phyloP scores from a whole-genome alignment of 2,888 invertebrate species.

The Chrysina gloriosa region DNA sequence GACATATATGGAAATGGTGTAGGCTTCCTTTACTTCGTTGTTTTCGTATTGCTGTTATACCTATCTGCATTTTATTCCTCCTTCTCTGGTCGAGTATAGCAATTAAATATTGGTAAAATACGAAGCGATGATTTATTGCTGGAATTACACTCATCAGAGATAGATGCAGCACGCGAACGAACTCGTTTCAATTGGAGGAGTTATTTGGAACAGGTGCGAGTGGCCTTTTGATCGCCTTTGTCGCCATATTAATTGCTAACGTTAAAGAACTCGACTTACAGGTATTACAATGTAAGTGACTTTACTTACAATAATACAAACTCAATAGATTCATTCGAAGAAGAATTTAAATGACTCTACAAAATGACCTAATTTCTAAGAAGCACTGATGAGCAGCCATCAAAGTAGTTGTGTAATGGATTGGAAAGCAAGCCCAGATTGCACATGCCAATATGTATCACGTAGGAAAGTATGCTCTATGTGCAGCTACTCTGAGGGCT shows the following conservation, averaged over 20 bases:
- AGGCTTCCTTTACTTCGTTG: slow-evolving; percentile 12
- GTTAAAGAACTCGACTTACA: slow-evolving; percentile 5
- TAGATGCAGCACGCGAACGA: slow-evolving; percentile 17
- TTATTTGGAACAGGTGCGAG: slow-evolving; percentile 22
- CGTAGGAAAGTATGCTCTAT: no score
- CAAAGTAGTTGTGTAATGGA: no score
- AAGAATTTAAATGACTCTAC: no score
- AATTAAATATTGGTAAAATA: slow-evolving; percentile 23
- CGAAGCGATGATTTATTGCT: slow-evolving; percentile 25
- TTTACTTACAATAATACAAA: no score
- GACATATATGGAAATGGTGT: slow-evolving; percentile 28
- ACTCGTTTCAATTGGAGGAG: not conserved
- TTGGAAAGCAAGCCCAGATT: no score
- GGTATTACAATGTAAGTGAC: no score
- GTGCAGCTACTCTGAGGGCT: no score
- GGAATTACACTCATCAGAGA: not conserved
- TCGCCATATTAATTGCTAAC: slow-evolving; percentile 17
- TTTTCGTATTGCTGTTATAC: slow-evolving; percentile 3
- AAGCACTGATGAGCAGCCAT: no score
- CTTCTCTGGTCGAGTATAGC: slow-evolving; percentile 7
- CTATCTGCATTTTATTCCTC: no score
- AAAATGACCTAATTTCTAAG: no score
- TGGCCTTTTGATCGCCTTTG: slow-evolving; percentile 1
- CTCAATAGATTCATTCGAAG: no score
- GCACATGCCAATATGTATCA: no score